Conservation (phyloP, 2,888 invertebrate genomes). For the Ferdinandea cuprea region DNA sequence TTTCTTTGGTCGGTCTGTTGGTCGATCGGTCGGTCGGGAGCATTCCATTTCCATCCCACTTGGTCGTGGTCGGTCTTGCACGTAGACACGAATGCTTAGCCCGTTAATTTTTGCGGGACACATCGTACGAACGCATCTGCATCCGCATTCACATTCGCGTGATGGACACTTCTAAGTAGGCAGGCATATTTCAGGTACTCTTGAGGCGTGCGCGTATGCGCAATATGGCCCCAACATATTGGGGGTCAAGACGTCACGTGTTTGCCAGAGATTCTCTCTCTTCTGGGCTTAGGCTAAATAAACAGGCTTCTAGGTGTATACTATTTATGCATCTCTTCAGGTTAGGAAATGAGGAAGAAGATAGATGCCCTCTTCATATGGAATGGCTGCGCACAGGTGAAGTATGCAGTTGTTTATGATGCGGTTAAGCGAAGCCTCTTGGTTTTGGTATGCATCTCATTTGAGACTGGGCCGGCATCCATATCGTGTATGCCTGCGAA, state of each 20-base stretch:
- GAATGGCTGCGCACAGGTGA: conserved; percentile 51
- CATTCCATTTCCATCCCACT: conserved; percentile 60
- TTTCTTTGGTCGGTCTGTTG: conserved; percentile 8
- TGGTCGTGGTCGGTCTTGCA: conserved; percentile 33
- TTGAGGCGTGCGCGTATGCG: conserved; percentile 55
- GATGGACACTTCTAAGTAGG: conserved; percentile 72
- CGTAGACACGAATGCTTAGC: conserved; percentile 28
- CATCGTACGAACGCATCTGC: conserved; percentile 73
- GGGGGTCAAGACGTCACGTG: conserved; percentile 70
- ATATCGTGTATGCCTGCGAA: too few relatives aligned
- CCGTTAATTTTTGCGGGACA: conserved; percentile 71
- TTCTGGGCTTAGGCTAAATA: conserved; percentile 42
- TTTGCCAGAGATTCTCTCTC: conserved; percentile 32
- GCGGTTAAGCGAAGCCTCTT: conserved; percentile 14
- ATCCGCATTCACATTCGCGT: conserved; percentile 74
- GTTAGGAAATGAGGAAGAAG: conserved; percentile 58
- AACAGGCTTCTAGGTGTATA: conserved; percentile 53
- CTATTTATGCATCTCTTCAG: conserved; percentile 46
- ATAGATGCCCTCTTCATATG: conserved; percentile 46
- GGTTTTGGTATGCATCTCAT: conserved; percentile 60
- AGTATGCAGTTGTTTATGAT: conserved; percentile 60
- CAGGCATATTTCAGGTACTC: conserved; percentile 54
- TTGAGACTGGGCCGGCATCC: conserved; percentile 32
- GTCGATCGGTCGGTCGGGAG: conserved; percentile 21
- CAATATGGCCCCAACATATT: conserved; percentile 61